Percentiles rank a stretch among this genome's conserved stretches.
phyloP scores from a whole-genome alignment of 64 coral and sea anemone species.

The Montipora efflorescens region DNA sequence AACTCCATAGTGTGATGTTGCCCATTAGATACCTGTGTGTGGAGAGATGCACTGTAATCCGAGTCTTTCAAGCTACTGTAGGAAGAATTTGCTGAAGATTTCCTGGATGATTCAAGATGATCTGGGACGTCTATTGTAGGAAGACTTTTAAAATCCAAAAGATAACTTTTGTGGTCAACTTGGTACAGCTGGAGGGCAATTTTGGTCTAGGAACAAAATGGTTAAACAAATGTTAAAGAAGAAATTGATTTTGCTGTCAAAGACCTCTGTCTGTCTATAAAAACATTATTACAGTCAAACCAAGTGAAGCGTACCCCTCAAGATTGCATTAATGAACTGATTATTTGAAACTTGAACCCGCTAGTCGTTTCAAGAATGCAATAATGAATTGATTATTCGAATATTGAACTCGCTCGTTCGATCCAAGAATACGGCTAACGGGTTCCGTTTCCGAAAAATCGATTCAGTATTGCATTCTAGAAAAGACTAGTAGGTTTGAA shows the following conservation, averaged over 20 bases:
- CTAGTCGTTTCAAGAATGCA: no score
- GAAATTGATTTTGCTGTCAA: background rate
- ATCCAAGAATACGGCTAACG: no score
- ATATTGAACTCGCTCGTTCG: no score
- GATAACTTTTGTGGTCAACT: conserved; percentile 94
- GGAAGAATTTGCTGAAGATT: conserved; percentile 92
- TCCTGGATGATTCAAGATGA: conserved; percentile 59
- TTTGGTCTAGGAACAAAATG: conserved; percentile 74
- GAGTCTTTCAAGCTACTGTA: conserved; percentile 90
- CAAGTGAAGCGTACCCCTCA: no score
- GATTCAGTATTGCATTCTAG: no score
- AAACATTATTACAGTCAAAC: no score
- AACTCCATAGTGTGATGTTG: conserved; percentile 95
- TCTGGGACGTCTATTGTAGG: conserved; percentile 54
- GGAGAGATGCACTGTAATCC: conserved; percentile 10
- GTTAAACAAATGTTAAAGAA: background rate
- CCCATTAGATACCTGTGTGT: background rate
- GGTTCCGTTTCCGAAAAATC: no score
- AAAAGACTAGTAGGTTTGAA: no score
- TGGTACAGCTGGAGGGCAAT: conserved; percentile 96
- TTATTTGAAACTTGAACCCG: no score
- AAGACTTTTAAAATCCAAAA: conserved; percentile 97
- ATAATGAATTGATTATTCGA: no score
- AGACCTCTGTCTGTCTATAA: no score
- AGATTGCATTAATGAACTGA: no score